Percentiles rank a stretch among this genome's conserved stretches.
Conservation (phyloP, 2,888 invertebrate genomes). For the Drosophila lacicola region DNA sequence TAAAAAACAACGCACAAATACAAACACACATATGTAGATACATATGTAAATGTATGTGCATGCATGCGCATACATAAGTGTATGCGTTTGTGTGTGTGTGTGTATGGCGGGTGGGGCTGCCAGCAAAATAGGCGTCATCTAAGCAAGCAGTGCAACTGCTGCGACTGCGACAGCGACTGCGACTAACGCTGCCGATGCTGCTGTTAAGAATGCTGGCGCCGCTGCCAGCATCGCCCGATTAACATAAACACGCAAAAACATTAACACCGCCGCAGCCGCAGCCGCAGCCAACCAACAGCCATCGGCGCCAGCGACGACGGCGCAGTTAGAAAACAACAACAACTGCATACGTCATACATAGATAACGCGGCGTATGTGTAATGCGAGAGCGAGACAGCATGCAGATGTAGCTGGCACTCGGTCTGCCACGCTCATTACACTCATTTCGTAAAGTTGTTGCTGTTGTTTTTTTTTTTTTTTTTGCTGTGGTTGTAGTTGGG, state of each 20-base stretch:
- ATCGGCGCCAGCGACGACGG: constrained; percentile 62
- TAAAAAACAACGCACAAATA: constrained; percentile 65
- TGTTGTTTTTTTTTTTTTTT: constrained; percentile 21
- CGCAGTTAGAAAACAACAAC: constrained; percentile 80
- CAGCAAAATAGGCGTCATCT: constrained; percentile 79
- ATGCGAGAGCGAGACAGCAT: constrained; percentile 59
- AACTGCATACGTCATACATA: constrained; percentile 67
- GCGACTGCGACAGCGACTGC: constrained; percentile 12
- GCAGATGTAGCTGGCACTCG: constrained; percentile 48
- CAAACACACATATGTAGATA: constrained; percentile 30
- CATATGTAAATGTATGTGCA: constrained; percentile 14
- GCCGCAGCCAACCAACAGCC: constrained; percentile 72
- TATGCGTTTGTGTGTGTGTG: constrained; percentile 17
- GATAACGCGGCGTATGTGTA: constrained; percentile 81
- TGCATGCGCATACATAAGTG: constrained; percentile 4
- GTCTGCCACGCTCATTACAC: constrained; percentile 80
- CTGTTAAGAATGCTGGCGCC: constrained; percentile 25
- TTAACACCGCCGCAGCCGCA: constrained; percentile 73
- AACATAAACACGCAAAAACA: constrained; percentile 84
- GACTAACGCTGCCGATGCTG: constrained; percentile 15
- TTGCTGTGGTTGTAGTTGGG: constrained; percentile 59
- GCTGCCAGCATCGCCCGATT: constrained; percentile 73
- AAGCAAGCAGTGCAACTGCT: constrained; percentile 59
- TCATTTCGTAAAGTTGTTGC: constrained; percentile 71
- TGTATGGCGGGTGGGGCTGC: constrained; percentile 36